Conservation (phyloP, 2,888 invertebrate genomes). For the Marasmarcha lunaedactyla region DNA sequence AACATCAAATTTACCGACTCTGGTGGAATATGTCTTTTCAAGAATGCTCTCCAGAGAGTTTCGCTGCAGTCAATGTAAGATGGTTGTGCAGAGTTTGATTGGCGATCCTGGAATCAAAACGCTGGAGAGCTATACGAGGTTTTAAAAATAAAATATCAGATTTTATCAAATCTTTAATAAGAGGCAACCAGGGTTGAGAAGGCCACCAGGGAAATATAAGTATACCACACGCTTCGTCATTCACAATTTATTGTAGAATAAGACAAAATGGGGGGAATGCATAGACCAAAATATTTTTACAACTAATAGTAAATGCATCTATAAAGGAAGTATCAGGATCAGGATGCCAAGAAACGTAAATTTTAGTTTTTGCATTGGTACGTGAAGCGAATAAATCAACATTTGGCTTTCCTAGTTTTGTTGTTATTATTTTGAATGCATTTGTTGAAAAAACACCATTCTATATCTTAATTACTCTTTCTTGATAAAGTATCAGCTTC, state of each 20-base stretch:
- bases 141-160: background rate
- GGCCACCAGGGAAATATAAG: background rate
- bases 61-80: background rate
- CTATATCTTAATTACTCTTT: background rate
- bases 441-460: background rate
- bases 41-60: background rate
- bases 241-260: background rate
- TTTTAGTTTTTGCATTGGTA: slow-evolving; percentile 3
- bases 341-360: slow-evolving; percentile 3
- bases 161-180: background rate
- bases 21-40: background rate
- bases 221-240: slow-evolving; percentile 1
- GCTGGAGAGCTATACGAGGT: background rate
- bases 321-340: background rate
- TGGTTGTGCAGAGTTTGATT: background rate
- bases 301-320: slow-evolving; percentile 5
- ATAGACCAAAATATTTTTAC: background rate
- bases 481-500: slow-evolving; percentile 3
- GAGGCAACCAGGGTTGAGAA: background rate
- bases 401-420: slow-evolving; percentile 2
- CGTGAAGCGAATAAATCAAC: slow-evolving; percentile 6
- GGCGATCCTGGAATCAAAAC: background rate
- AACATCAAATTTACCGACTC: background rate
- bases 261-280: slow-evolving; percentile 4
- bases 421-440: background rate